phyloP scores from a whole-genome alignment of 2,113 vertebrate species.

The Peromyscus polionotus region DNA sequence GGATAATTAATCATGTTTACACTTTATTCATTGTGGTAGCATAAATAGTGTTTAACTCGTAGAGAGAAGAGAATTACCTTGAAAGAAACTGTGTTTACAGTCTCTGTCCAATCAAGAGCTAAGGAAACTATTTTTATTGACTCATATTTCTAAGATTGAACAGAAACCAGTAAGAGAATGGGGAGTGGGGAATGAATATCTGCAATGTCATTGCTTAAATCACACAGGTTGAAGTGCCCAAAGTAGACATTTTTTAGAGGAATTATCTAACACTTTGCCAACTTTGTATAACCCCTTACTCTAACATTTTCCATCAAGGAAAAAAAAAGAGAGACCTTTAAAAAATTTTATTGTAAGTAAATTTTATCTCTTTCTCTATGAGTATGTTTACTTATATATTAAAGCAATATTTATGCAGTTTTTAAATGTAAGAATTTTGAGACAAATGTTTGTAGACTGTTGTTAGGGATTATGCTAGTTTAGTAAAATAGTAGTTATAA shows the following conservation, averaged over 20 bases:
- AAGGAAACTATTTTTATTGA: background rate
- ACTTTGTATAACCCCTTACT: background rate
- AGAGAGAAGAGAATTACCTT: background rate
- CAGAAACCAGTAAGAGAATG: background rate
- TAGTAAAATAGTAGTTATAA: too few species aligned
- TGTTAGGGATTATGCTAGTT: too few species aligned
- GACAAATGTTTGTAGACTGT: too few species aligned
- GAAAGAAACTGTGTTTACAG: background rate
- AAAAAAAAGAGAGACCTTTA: background rate
- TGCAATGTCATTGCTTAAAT: background rate
- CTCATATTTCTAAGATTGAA: background rate
- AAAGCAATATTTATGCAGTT: background rate
- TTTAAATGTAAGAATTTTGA: too few species aligned
- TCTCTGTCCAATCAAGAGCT: background rate
- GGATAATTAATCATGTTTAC: background rate
- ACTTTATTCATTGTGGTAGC: background rate
- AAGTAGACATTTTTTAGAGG: conserved; percentile 28
- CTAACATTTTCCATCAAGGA: background rate
- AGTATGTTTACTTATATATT: background rate
- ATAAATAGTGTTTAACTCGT: conserved; percentile 15
- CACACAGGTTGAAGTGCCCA: background rate
- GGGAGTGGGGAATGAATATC: background rate
- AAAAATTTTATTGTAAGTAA: background rate
- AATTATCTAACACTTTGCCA: background rate
- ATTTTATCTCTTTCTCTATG: background rate